phyloP scores from a whole-genome alignment of 2,797 vertebrate genomes.

The Mycteria americana region DNA sequence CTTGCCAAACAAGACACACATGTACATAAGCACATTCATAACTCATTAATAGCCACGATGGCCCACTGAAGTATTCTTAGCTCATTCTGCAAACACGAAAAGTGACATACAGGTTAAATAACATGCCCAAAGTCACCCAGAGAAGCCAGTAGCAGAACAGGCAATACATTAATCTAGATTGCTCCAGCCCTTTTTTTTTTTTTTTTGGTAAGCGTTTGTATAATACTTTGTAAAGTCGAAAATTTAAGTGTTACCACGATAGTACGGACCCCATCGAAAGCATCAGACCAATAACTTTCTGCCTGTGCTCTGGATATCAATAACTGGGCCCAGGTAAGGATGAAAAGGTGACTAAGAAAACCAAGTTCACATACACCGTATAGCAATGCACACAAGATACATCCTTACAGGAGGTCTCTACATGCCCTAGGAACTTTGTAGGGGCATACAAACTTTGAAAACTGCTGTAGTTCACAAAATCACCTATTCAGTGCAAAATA shows the following conservation, averaged over 20 bases:
- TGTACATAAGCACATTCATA: background rate
- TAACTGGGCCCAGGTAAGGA: background rate
- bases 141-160: background rate
- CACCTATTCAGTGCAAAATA: background rate
- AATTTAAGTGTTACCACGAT: background rate
- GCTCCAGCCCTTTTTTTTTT: background rate
- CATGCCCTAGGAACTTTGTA: background rate
- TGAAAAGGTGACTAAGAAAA: background rate
- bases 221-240: background rate
- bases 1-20: background rate
- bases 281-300: background rate
- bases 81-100: background rate
- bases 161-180: background rate
- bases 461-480: background rate
- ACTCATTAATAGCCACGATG: background rate
- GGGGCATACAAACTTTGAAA: background rate
- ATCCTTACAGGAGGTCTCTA: background rate
- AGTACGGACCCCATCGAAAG: background rate
- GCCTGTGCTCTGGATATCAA: background rate
- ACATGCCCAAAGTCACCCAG: background rate
- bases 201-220: background rate
- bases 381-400: background rate
- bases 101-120: background rate
- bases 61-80: background rate
- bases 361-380: rapidly evolving